phyloP scores from a whole-genome alignment of 2,888 invertebrate genomes.

The Halocaridina rubra region DNA sequence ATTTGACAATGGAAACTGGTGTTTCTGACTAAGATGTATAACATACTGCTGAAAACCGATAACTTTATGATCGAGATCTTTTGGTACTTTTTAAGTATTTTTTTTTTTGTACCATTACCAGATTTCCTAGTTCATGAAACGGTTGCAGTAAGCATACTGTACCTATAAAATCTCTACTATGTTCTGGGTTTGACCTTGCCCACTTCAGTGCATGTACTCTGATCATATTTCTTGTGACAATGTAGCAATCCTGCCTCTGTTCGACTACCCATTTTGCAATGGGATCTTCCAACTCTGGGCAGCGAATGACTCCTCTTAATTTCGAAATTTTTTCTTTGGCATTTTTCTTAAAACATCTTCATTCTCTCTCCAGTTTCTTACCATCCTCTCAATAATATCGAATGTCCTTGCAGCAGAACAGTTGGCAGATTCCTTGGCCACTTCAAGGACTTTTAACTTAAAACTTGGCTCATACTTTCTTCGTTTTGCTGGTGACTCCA shows the following conservation, averaged over 20 bases:
- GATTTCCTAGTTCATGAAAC: background rate
- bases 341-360: background rate
- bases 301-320: background rate
- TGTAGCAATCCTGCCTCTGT: background rate
- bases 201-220: background rate
- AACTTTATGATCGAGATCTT: background rate
- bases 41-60: background rate
- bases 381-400: background rate
- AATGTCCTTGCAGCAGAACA: background rate
- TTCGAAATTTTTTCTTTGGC: background rate
- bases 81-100: background rate
- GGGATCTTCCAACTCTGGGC: background rate
- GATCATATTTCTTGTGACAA: background rate
- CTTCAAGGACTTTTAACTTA: background rate
- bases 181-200: background rate
- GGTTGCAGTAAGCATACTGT: background rate
- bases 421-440: background rate
- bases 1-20: conserved; percentile 10
- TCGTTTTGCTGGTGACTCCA: background rate
- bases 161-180: background rate
- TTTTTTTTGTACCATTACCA: background rate
- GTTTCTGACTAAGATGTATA: background rate
- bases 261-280: background rate
- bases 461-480: background rate
- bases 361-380: background rate